These are phyloP conservation scores for Scalopus aquaticus DNA, from an alignment of 2,113 vertebrate species.

Conservation along the genomic window DNA sequence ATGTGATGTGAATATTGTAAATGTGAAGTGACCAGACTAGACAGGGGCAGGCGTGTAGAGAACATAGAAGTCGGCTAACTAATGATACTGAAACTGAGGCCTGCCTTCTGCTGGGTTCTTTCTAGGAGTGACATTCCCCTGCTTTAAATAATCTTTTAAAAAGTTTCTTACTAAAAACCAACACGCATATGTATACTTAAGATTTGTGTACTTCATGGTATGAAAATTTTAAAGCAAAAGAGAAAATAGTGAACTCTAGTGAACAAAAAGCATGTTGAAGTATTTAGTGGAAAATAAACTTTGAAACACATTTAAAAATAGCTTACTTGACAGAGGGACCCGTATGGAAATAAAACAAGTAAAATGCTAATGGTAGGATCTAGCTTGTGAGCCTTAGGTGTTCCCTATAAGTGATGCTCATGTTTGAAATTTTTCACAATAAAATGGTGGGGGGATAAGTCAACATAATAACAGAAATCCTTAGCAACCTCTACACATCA, in stretches of 20 bases:
- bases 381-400: neutral
- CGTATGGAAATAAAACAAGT: neutral
- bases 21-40: neutral
- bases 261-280: neutral
- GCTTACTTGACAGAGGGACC: neutral
- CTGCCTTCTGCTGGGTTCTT: neutral
- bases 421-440: constrained; percentile 31
- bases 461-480: constrained; percentile 9
- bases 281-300: constrained; percentile 28
- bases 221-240: constrained; percentile 24
- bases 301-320: constrained; percentile 46
- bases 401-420: constrained; percentile 41
- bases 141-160: constrained; percentile 18
- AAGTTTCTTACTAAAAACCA: neutral
- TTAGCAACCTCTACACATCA: constrained; percentile 28
- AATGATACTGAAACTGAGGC: neutral
- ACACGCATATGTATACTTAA: neutral
- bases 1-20: neutral
- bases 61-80: neutral
- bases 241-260: neutral
- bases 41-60: neutral
- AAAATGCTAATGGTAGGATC: constrained; percentile 25
- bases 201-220: neutral
- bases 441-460: neutral
- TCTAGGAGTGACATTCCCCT: neutral